Evolutionary conservation across 2,888 invertebrate genomes (phyloP), one percentile per base, ranked within the genome.

Genomic region (Mactromeris polynyma): DNA sequence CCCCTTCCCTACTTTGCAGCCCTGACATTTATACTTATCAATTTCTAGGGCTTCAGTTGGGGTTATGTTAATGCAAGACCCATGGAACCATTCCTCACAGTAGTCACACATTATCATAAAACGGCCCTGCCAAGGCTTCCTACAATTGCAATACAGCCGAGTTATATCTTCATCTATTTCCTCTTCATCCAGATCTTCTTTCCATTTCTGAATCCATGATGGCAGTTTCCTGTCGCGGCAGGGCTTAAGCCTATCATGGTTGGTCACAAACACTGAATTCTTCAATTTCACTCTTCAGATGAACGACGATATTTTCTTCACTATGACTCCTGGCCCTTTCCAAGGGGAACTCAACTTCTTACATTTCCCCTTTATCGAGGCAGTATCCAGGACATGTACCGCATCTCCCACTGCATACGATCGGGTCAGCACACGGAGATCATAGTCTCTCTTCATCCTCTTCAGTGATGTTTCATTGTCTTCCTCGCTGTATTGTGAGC

Each of bases 311-410:
- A 89, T 4, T 26, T 73, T 79, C 7, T 73, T 80, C 14, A 77
- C 42, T 3, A 89, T 81, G 0, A 89, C 69, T 0, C 69, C 83
- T 33, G 87, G 87, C 0, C 89, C 87, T 21, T 78, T 81, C 87
- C 89, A 89, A 0, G 84, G 85, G 1, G 87, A 64, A 1, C 51
- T n/a, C 26, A 89, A 33, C 36, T 89, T 87, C 51, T 42, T 77
- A 58, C 84, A 87, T 46, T 85, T 40, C 0, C 87, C 87, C 36
- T 81, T 85, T 6, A 31, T 40, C 0, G 58, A 26, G 31, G 90
- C 90, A 4, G 90, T 82, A 46, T 90, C 86, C 2, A 83, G 17
- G 7, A 88, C 19, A 77, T 81, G 81, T 54, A 85, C 88, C 21
- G 51, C 26, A 40, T 83, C 87, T 7, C 73, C 83, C 26, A 69